phyloP scores from a whole-genome alignment of 2,888 invertebrate genomes.

The Pocota personata region DNA sequence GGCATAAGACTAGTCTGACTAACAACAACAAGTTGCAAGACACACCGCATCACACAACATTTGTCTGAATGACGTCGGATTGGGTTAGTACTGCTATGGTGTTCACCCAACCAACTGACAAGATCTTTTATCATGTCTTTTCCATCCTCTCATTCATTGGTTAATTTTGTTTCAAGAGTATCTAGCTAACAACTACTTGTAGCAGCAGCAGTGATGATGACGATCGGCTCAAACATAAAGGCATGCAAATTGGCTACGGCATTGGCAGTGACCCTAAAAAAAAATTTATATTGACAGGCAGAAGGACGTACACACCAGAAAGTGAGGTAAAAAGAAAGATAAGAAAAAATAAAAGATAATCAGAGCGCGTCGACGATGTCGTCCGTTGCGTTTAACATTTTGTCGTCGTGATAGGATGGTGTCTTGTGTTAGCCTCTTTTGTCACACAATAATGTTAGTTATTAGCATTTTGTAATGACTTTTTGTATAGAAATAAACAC shows the following conservation, averaged over 20 bases:
- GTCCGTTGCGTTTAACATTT: not conserved
- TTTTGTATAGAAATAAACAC: not conserved
- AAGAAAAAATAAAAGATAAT: not conserved
- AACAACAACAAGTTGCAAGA: not conserved
- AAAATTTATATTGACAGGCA: not conserved
- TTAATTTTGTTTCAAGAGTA: not conserved
- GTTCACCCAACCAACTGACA: constrained; percentile 4
- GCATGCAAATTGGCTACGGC: constrained; percentile 28
- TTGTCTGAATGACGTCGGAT: not conserved
- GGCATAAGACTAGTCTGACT: not conserved
- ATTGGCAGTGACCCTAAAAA: constrained; percentile 46
- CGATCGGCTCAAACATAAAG: not conserved
- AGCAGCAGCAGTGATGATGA: not conserved
- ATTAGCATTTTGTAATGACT: not conserved
- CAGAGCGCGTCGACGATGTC: not conserved
- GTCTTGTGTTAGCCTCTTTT: not conserved
- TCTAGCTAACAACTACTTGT: not conserved
- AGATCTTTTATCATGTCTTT: constrained; percentile 5
- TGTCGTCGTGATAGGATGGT: not conserved
- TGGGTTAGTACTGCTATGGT: not conserved
- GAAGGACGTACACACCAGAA: not conserved
- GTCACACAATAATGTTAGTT: not conserved
- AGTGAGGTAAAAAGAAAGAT: not conserved
- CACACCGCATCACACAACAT: not conserved
- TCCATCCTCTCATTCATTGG: constrained; percentile 1